Percentiles rank a stretch among this genome's conserved stretches.
These are phyloP conservation scores for Sceloporus undulatus DNA, from an alignment of 2,113 vertebrate genomes.

Conservation along the genomic window DNA sequence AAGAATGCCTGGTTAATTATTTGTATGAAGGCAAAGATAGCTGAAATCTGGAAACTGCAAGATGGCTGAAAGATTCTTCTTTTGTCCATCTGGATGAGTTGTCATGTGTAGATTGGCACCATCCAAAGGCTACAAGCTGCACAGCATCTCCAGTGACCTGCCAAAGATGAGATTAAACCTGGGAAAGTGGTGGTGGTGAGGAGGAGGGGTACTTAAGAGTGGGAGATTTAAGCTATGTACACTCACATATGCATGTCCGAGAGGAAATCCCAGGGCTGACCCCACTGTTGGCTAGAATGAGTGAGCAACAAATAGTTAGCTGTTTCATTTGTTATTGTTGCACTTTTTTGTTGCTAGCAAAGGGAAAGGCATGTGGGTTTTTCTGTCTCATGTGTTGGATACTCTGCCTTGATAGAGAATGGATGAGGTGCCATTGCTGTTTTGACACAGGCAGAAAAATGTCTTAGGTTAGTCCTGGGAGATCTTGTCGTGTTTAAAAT, in stretches of 20 bases:
- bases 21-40: conserved; percentile 67
- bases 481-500: background rate
- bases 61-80: conserved; percentile 35
- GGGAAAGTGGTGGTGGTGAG: background rate
- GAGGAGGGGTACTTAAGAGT: background rate
- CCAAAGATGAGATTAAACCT: conserved; percentile 14
- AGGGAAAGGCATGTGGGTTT: background rate
- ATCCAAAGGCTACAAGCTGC: background rate
- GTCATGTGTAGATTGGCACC: background rate
- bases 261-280: background rate
- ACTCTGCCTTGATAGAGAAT: background rate
- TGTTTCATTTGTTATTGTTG: background rate
- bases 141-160: background rate
- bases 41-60: conserved; percentile 51
- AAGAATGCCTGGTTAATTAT: conserved; percentile 61
- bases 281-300: background rate
- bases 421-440: background rate
- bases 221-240: background rate
- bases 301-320: background rate
- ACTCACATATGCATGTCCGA: background rate
- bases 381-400: background rate
- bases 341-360: background rate
- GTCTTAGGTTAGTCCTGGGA: background rate
- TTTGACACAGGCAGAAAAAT: background rate
- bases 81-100: background rate